These are phyloP conservation scores for Cyaniris semiargus DNA, from an alignment of 2,888 invertebrate species.

Conservation along the genomic window DNA sequence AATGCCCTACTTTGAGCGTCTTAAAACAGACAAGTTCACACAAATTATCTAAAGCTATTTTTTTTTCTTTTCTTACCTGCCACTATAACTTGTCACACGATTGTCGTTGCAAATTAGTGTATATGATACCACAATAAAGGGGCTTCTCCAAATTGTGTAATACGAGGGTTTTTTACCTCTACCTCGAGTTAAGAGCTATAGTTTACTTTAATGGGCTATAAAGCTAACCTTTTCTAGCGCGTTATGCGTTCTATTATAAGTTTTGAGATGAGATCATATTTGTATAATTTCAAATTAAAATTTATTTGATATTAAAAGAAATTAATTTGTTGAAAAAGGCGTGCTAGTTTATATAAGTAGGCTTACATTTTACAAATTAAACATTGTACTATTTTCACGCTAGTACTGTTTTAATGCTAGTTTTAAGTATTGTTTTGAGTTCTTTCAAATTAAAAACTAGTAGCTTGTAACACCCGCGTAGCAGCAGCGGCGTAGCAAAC, in stretches of 20 bases:
- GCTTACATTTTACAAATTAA: too few species aligned
- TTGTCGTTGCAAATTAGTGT: constrained; percentile 7
- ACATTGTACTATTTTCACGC: too few species aligned
- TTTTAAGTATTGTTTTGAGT: too few species aligned
- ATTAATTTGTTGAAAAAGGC: too few species aligned
- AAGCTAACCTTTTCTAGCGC: background rate
- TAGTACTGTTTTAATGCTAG: too few species aligned
- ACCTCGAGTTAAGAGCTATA: background rate
- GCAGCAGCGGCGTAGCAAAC: too few species aligned
- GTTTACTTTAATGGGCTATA: constrained; percentile 9
- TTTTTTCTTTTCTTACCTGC: background rate
- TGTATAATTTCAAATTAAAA: background rate
- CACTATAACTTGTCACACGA: background rate
- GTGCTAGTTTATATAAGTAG: too few species aligned
- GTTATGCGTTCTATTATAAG: background rate
- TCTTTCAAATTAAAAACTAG: too few species aligned
- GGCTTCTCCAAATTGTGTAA: background rate
- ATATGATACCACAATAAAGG: background rate
- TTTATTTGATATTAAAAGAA: background rate
- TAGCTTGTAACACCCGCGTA: too few species aligned
- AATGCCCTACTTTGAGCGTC: too few species aligned
- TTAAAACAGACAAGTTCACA: too few species aligned
- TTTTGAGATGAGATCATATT: background rate
- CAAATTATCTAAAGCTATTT: too few species aligned
- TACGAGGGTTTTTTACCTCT: background rate